Evolutionary conservation across 1,140 invertebrate species (phyloP).

Genomic region (Zophobas morio): DNA sequence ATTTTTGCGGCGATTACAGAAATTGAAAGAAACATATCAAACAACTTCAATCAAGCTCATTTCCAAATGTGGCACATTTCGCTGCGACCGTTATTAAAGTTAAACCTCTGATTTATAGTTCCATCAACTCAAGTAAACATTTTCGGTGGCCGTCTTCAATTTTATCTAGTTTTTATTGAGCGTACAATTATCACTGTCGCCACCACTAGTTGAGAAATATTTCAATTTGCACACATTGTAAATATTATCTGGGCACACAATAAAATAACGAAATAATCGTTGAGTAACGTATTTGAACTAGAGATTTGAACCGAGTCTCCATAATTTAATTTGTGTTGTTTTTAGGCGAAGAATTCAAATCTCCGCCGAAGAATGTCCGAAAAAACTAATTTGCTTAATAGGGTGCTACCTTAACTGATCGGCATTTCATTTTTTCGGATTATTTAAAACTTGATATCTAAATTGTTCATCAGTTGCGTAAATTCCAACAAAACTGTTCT

Average conservation of each 20-base stretch:
- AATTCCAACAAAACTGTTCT: background rate
- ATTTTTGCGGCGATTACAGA: background rate
- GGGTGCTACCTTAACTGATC: background rate
- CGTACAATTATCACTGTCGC: background rate
- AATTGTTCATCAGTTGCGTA: background rate
- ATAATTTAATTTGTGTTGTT: slow-evolving; percentile 12
- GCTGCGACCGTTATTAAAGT: no score
- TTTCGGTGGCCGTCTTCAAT: background rate
- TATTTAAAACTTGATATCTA: background rate
- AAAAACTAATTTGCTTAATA: background rate
- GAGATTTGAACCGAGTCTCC: slow-evolving; percentile 27
- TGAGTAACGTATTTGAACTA: slow-evolving; percentile 26
- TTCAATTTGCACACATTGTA: slow-evolving; percentile 7
- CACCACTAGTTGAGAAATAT: background rate
- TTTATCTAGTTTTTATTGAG: background rate
- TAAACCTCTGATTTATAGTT: no score
- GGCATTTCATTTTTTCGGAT: background rate
- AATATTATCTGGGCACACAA: slow-evolving; percentile 22
- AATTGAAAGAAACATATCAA: background rate
- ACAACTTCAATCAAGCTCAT: no score
- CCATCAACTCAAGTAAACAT: no score
- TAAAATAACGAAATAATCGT: slow-evolving; percentile 10
- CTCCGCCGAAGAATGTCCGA: background rate
- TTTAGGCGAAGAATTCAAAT: background rate
- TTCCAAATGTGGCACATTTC: no score